Percentiles rank a stretch among this genome's conserved stretches.
Conservation (phyloP, 2,113 vertebrate genomes). For the Glaucidium brasilianum region DNA sequence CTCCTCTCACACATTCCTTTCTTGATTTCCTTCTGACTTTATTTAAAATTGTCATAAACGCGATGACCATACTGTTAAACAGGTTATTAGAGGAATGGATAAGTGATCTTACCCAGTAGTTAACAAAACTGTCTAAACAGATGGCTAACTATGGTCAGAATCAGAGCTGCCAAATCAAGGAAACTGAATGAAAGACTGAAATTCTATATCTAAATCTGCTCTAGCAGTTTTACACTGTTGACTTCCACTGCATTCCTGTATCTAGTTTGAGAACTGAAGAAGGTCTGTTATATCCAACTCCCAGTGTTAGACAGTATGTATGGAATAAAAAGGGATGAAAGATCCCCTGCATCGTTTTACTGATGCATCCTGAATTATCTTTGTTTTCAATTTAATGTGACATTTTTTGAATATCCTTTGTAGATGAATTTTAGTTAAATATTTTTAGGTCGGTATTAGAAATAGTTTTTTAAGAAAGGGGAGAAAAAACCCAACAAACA, state of each 20-base stretch:
- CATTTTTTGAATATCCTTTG: not conserved
- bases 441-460: not conserved
- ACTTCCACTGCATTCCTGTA: not conserved
- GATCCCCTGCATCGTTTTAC: not conserved
- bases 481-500: accelerated
- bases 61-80: not conserved
- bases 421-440: not conserved
- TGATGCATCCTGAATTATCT: not conserved
- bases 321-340: not conserved
- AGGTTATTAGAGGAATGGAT: not conserved
- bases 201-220: not conserved
- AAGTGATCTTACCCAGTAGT: not conserved
- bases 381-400: not conserved
- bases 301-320: accelerated
- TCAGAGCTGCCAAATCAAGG: not conserved
- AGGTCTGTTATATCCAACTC: not conserved
- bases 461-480: not conserved
- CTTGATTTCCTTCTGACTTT: not conserved
- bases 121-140: not conserved
- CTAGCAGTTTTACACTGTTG: not conserved
- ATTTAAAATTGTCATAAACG: not conserved
- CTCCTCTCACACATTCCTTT: not conserved
- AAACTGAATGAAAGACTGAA: not conserved
- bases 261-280: not conserved
- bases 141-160: not conserved